phyloP scores from a whole-genome alignment of 23 tunicate species.

The Clavelina lepadiformis region DNA sequence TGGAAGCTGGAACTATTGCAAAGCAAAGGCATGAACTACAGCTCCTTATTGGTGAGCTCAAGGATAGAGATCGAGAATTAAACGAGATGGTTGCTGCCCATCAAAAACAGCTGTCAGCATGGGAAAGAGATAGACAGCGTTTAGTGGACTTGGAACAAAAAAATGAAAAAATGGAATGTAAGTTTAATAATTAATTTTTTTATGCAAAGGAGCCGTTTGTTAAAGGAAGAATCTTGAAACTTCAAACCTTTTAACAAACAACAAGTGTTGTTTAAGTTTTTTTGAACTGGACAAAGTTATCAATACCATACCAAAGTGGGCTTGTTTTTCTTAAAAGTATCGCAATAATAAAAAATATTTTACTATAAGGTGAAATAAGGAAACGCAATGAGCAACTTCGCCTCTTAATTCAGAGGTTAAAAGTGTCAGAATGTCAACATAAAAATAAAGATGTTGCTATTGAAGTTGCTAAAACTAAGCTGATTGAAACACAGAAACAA shows the following conservation, averaged over 20 bases:
- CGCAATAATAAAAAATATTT: too few species aligned
- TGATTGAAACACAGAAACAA: constrained; percentile 25
- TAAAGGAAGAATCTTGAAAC: too few species aligned
- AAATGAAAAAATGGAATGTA: constrained; percentile 53
- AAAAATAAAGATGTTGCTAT: constrained; percentile 48
- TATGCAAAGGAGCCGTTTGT: too few species aligned
- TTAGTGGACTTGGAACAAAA: constrained; percentile 44
- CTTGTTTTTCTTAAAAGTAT: too few species aligned
- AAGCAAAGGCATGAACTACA: constrained; percentile 79
- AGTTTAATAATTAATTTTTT: background rate
- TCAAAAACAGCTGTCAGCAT: constrained; percentile 69
- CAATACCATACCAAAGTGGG: too few species aligned
- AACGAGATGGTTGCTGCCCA: constrained; percentile 90
- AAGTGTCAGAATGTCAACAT: constrained; percentile 51
- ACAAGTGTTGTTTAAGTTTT: too few species aligned
- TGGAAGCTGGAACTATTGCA: constrained; percentile 56
- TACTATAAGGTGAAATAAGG: constrained; percentile 73
- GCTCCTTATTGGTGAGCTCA: constrained; percentile 65
- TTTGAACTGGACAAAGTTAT: too few species aligned
- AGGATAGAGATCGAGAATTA: constrained; percentile 75
- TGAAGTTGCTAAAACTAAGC: constrained; percentile 28
- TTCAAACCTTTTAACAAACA: too few species aligned
- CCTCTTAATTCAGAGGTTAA: constrained; percentile 58
- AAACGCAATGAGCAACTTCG: constrained; percentile 76
- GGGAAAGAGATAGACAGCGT: constrained; percentile 74